phyloP scores from a whole-genome alignment of 2,888 invertebrate genomes.

The Meandrusa payeni region DNA sequence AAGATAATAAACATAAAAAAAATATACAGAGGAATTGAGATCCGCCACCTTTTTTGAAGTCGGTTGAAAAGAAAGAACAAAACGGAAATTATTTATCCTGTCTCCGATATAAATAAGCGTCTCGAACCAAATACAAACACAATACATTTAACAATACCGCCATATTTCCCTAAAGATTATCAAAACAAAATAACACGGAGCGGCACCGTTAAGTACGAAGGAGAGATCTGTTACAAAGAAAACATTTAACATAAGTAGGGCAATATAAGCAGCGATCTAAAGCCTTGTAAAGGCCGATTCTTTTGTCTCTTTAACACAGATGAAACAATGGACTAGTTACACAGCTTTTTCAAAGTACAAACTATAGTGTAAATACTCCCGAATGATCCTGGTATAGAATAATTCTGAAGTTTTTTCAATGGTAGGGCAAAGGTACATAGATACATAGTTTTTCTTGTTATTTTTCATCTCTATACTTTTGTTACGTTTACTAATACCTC shows the following conservation, averaged over 20 bases:
- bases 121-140: constrained; percentile 14
- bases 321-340: constrained; percentile 36
- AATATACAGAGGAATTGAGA: too few species aligned
- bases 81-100: too few species aligned
- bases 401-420: neutral
- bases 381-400: too few species aligned
- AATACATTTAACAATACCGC: constrained; percentile 27
- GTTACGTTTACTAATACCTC: too few species aligned
- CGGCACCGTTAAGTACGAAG: constrained; percentile 28
- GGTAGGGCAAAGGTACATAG: too few species aligned
- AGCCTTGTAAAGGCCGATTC: constrained; percentile 38
- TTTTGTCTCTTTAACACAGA: constrained; percentile 32
- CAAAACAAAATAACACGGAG: constrained; percentile 29
- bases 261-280: constrained; percentile 29
- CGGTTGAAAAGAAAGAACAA: too few species aligned
- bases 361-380: too few species aligned
- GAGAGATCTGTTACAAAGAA: constrained; percentile 23
- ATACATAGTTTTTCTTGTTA: too few species aligned
- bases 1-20: too few species aligned
- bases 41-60: too few species aligned
- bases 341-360: too few species aligned
- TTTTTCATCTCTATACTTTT: too few species aligned
- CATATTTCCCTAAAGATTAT: constrained; percentile 31
- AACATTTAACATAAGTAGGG: constrained; percentile 30
- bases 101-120: constrained; percentile 8